Base-by-base conservation (phyloP, 1,140 invertebrate genomes). In the Aphelinus atriplicis region DNA sequence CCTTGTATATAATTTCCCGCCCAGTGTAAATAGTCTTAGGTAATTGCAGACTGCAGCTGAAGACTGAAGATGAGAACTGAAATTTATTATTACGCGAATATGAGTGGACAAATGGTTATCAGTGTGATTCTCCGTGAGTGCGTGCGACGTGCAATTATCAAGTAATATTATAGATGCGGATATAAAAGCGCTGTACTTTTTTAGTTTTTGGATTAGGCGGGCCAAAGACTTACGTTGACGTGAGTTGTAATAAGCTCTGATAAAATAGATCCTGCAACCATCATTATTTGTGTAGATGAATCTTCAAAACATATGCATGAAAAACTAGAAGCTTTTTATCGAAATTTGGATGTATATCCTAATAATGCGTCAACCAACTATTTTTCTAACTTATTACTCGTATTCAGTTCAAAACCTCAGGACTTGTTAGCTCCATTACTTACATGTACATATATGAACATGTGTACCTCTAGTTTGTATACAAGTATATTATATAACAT, bases 41-140 rank as follows among this genome's bases (percentile, higher is more conserved):
- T 82, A 82, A 83, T 82, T 80, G 85, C 83, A 86, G 85, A 88
- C 86, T 85, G 86, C 83, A 84, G 84, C 84, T 78, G 78, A 87
- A 87, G 86, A 87, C 86, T 76, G 75, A 76, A 42, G 60, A 60
- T 87, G 85, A 86, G 78, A 81, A 86, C 77, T 84, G 80, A 82
- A 80, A 81, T 85, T 83, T 73, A 78, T 76, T 69, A 78, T 76
- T 64, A 78, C 71, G 77, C 76, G 77, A 77, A 81, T 78, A 78
- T 80, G 80, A 75, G 47, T 73, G 76, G 70, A 57, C 58, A 75
- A 56, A 73, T 67, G 71, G 67, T 66, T 67, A 46, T 76, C 45
- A 51, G 65, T 57, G 58, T 63, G 73, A 69, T 65, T 58, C 7
- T 62, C 6, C 46, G 73, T 26, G 58, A 68, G 58, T 75, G 64